Evolutionary conservation across 1,140 invertebrate species (phyloP), one percentile per base, ranked within the genome.

Genomic region (Drosophila suzukii): DNA sequence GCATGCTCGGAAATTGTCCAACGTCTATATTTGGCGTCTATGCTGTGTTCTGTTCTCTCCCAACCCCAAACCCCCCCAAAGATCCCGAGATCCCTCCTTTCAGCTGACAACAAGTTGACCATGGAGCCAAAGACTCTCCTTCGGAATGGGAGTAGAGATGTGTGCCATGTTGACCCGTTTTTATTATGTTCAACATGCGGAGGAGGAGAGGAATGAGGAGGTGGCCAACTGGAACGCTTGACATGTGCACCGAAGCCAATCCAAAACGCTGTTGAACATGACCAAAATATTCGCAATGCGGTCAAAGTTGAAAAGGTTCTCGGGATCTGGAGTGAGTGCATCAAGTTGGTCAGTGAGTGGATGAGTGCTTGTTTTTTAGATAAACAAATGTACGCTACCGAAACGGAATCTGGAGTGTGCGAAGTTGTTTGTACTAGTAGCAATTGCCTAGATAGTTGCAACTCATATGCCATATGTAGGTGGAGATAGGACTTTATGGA

Each of bases 231-330:
- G 72, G 70, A 55, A 43, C 70, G 51, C 59, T 82, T 88, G 79
- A 88, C 83, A 82, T 85, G 83, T 85, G 83, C 75, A 86, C 55
- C 74, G 65, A 56, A 61, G 70, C 83, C 85, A 88, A 88, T 85
- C 83, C 82, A 75, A 75, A 75, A 57, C 24, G 67, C 73, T 70
- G 68, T 66, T 54, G 56, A 61, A 74, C 74, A 88, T 81, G 67
- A 63, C 78, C 78, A 86, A 78, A 81, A 62, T 63, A 56, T 71
- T 77, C 32, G 66, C 60, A 78, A 67, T 74, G 70, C 76, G 82
- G 82, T 82, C 83, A 88, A 72, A 88, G 83, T 78, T 82, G 68
- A 86, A 82, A 71, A 74, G 68, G 66, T 73, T 47, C 10, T 20
- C 34, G 41, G 11, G 13, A 51, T 13, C 30, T 66, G 65, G 65